Percentiles rank a stretch among this genome's conserved stretches.
Conservation (phyloP, 2,113 vertebrate genomes). For the Taxidea taxus region DNA sequence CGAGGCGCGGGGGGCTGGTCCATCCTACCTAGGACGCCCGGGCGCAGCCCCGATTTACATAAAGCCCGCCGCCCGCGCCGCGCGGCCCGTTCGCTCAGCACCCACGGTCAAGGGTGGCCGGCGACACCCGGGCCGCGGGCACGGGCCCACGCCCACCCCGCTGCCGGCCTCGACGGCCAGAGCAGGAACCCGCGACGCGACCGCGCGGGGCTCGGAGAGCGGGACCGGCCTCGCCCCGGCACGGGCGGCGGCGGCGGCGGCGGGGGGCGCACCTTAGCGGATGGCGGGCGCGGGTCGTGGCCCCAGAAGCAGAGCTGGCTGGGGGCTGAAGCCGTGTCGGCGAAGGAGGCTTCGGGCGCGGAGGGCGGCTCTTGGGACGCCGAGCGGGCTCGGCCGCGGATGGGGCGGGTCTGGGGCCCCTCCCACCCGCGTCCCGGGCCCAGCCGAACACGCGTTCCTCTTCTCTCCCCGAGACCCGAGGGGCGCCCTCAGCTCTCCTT, state of each 20-base stretch:
- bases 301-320: neutral
- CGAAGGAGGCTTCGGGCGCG: neutral
- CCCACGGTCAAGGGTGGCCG: slow-evolving; percentile 45
- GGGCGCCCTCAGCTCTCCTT: neutral
- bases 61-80: neutral
- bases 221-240: neutral
- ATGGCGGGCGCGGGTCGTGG: neutral
- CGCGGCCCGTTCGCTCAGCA: neutral
- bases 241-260: slow-evolving; percentile 50
- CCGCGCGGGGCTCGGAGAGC: neutral
- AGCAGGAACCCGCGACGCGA: neutral
- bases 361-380: neutral
- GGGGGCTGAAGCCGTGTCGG: neutral
- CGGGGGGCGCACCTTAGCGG: slow-evolving; percentile 31
- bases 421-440: neutral
- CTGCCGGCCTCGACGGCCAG: neutral
- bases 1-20: slow-evolving; percentile 88
- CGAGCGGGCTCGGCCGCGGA: too few species aligned
- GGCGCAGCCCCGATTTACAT: slow-evolving; percentile 87
- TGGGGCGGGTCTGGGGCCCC: neutral
- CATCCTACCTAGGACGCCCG: slow-evolving; percentile 86
- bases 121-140: neutral
- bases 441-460: neutral
- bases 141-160: neutral
- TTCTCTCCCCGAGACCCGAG: neutral